Evolutionary conservation across 1,140 invertebrate genomes (phyloP), one percentile per base, ranked within the genome.

Genomic region (Lepidurus couesii): DNA sequence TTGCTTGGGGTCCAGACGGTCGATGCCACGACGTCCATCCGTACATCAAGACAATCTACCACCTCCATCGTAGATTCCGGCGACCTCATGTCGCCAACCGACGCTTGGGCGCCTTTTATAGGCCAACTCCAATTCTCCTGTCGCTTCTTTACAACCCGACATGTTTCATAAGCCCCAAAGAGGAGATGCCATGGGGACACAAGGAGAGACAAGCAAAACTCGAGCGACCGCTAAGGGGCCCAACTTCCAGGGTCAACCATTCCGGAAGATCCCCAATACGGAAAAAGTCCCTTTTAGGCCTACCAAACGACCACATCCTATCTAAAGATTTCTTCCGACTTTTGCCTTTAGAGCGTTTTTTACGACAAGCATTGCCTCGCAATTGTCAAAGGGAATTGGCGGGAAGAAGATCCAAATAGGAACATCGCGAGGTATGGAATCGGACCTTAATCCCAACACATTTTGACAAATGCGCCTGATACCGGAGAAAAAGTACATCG

Each of bases 31-130:
- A 65, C 53, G 53, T 65, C 53, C 53, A 65, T 65, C 53, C 53
- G 53, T 65, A 65, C 53, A 65, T 65, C 53, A 65, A 65, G 53
- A 65, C 53, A 65, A 65, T 65, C 53, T 65, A 65, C 53, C 53
- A 65, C 53, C 53, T 65, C 53, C 53, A 65, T 65, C 53, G 53
- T 65, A 65, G 53, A 65, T 65, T 65, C 53, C 53, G 53, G 53
- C 53, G 53, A 65, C 53, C 53, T 65, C n/a, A 65, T 65, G 53
- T 65, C 53, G 53, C 53, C 53, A 65, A 65, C 53, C 53, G 53
- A 65, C 53, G 53, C 53, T 65, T 16, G 53, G 53, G 53, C 53
- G 53, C 53, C 53, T 16, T 65, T 65, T 65, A 65, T 65, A 65
- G 53, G 53, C 53, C 53, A 65, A 65, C 53, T 65, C 53, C 53